Evolutionary conservation across 35 echinoderm and acorn worm genomes (phyloP), one percentile per base, ranked within the genome.

Genomic region (Holothuria glaberrima): DNA sequence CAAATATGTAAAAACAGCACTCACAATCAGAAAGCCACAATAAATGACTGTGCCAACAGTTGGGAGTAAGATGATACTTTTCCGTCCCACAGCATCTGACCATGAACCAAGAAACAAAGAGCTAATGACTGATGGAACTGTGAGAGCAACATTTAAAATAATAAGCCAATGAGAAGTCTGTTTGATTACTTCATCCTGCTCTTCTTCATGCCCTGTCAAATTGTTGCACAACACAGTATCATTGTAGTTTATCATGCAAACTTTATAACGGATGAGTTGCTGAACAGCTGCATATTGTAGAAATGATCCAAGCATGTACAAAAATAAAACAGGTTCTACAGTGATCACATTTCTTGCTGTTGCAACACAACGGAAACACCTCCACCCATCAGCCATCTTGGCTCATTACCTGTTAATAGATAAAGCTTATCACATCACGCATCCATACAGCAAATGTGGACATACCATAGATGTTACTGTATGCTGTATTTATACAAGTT

Each of bases 311-410:
- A 98, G 73, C 96, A 98, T 98, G 71, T 91, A 94, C 32, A 94
- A 57, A 26, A 95, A 75, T 48, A 98, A 64, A n/a, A 98, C 93
- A 36, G 96, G 96, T 67, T 98, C 96, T 3, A 98, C 96, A n/a
- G 96, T 98, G 29, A 98, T 30, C 24, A 88, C 33, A 10, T 68
- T 73, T 56, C 79, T 78, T 25, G 75, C 83, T 48, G 59, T 48
- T 17, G 18, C 18, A 18, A 75, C 35, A 30, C 33, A 33, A 41
- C 46, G 71, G 14, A 35, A 41, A 75, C 36, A 41, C 7, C 36
- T 41, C 7, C 2, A 41, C 2, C 36, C 36, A 41, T 41, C 36
- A 41, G 36, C 36, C 36, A 41, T 41, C 36, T 41, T 41, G 36
- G 36, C 7, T 4, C 36, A 41, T 41, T 41, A 41, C 36, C 36